These are phyloP conservation scores for Osmerus mordax DNA, from an alignment of 2,113 vertebrate genomes.

Conservation along the genomic window DNA sequence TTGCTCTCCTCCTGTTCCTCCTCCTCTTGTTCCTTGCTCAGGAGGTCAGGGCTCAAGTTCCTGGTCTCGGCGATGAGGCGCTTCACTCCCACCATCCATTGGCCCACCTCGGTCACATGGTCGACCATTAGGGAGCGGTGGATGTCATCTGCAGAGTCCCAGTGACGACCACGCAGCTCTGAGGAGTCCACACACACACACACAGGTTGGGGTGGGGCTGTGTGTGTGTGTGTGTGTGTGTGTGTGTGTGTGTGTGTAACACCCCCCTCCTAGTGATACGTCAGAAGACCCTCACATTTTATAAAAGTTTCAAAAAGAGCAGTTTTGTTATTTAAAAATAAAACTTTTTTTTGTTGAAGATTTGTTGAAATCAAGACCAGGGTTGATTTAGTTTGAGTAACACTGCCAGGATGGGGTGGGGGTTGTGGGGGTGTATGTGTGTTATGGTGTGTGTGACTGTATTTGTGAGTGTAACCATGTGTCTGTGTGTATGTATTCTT, in stretches of 20 bases:
- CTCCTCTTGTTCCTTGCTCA: not conserved
- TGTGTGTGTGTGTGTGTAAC: too few relatives aligned
- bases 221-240: too few relatives aligned
- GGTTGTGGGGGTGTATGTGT: not conserved
- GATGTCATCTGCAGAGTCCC: constrained; percentile 87
- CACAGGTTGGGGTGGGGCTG: not conserved
- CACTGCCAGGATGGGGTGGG: not conserved
- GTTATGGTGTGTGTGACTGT: not conserved
- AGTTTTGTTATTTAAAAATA: not conserved
- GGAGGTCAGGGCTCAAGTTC: constrained; percentile 61
- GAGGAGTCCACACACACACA: not conserved
- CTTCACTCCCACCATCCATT: constrained; percentile 96
- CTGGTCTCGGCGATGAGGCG: constrained; percentile 86
- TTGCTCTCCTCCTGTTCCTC: rapidly evolving
- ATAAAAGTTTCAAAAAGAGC: too few relatives aligned
- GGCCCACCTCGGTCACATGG: constrained; percentile 91
- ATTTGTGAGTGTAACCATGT: too few relatives aligned
- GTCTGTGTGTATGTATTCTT: too few relatives aligned
- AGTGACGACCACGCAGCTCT: constrained; percentile 78
- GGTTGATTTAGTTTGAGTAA: not conserved
- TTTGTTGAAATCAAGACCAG: too few relatives aligned
- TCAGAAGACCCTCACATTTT: too few relatives aligned
- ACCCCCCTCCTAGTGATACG: too few relatives aligned
- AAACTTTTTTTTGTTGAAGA: not conserved
- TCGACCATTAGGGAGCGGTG: constrained; percentile 94